Percentiles rank a stretch among this genome's conserved stretches.
Evolutionary conservation across 2,113 vertebrate species (phyloP).

Genomic region (Entosphenus tridentatus): DNA sequence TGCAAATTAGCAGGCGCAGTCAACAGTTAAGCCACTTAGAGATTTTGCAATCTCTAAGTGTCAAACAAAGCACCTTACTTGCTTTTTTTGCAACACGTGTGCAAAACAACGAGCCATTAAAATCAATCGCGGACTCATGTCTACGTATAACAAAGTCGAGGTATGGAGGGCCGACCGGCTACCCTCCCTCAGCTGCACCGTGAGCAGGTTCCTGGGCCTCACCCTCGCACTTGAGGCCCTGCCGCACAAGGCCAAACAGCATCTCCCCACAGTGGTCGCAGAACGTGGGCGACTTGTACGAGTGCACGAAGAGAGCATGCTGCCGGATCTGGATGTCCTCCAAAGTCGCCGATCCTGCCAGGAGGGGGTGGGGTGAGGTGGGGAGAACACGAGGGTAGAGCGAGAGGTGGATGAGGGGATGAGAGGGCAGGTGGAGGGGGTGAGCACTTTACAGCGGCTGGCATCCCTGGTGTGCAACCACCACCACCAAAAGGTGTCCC

Average conservation of each 20-base stretch:
- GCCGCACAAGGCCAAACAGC: slow-evolving; percentile 58
- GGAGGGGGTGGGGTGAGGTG: no score
- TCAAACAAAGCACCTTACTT: no score
- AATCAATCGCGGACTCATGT: no score
- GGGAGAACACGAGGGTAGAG: neutral
- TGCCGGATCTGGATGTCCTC: slow-evolving; percentile 70
- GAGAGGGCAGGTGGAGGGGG: neutral
- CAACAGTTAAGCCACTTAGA: no score
- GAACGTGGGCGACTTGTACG: slow-evolving; percentile 55
- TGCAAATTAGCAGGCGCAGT: no score
- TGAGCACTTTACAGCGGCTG: neutral
- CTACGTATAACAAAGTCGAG: no score
- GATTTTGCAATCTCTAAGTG: no score
- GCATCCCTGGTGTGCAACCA: neutral
- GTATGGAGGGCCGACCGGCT: no score
- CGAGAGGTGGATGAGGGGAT: neutral
- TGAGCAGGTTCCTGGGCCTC: slow-evolving; percentile 11
- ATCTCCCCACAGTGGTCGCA: slow-evolving; percentile 73
- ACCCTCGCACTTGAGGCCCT: slow-evolving; percentile 69
- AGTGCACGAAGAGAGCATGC: slow-evolving; percentile 56
- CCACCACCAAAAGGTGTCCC: neutral
- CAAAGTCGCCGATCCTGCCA: slow-evolving; percentile 44
- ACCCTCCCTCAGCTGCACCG: no score
- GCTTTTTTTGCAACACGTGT: no score
- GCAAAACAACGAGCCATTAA: no score